A percentile compares a stretch with the other conserved stretches of the same genome.
Conservation (phyloP, 2,797 vertebrate species). For the Chiroxiphia lanceolata region DNA sequence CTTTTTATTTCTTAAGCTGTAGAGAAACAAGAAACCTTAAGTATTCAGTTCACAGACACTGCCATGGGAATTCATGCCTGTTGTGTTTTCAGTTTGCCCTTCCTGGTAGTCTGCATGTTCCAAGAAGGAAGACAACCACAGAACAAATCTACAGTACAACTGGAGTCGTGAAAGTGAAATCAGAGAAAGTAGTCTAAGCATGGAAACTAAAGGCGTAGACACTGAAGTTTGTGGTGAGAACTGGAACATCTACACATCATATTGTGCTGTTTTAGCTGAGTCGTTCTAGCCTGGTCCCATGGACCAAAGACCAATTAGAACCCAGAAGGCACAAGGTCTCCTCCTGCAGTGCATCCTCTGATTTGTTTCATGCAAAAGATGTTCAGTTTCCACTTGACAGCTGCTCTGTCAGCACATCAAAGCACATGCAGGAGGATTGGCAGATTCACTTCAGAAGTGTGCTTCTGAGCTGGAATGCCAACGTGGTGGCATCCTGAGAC, state of each 20-base stretch:
- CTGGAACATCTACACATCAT: rapidly evolving
- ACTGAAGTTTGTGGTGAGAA: background rate
- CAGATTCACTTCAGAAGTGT: background rate
- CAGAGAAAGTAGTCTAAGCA: background rate
- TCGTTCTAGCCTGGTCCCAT: rapidly evolving
- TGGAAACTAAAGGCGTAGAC: background rate
- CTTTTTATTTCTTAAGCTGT: background rate
- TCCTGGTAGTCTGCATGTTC: background rate
- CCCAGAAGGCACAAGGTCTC: background rate
- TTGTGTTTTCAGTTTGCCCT: background rate
- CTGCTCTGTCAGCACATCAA: background rate
- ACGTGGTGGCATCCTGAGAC: background rate
- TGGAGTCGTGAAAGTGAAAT: background rate
- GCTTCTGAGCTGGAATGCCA: background rate
- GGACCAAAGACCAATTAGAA: background rate
- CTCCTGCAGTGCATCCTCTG: background rate
- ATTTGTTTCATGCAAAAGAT: background rate
- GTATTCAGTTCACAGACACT: background rate
- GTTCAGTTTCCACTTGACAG: background rate
- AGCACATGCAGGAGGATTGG: rapidly evolving
- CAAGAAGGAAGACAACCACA: background rate
- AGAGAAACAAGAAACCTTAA: background rate
- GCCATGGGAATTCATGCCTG: background rate
- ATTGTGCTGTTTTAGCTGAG: background rate
- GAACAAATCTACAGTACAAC: background rate